These are phyloP conservation scores for Idris sp. DNA, from an alignment of 1,140 invertebrate species.

Conservation along the genomic window DNA sequence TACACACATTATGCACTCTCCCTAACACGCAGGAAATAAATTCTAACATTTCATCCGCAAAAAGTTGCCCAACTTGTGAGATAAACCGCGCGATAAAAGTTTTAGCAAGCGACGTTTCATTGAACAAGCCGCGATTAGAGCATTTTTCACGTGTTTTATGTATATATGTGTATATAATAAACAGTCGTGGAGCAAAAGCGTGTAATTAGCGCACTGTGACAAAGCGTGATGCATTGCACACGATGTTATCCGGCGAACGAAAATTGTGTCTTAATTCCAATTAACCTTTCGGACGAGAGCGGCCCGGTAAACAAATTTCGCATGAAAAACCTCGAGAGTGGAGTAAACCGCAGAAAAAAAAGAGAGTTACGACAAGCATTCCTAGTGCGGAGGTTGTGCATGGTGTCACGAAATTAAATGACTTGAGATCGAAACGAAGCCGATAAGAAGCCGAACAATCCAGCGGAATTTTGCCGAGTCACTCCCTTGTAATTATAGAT, in stretches of 20 bases:
- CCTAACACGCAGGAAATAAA: conserved; percentile 37
- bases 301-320: conserved; percentile 52
- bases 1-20: conserved; percentile 24
- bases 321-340: conserved; percentile 29
- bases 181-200: conserved; percentile 16
- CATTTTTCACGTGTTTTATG: conserved; percentile 19
- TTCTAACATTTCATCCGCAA: conserved; percentile 35
- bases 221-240: conserved; percentile 48
- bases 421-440: conserved; percentile 63
- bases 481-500: conserved; percentile 75
- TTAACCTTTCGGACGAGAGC: conserved; percentile 59
- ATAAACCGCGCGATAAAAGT: conserved; percentile 34
- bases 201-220: conserved; percentile 48
- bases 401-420: conserved; percentile 75
- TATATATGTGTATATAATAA: conserved; percentile 10
- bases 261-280: conserved; percentile 60
- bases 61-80: conserved; percentile 35
- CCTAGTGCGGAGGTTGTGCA: conserved; percentile 24
- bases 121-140: conserved; percentile 26
- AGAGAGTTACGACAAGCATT: conserved; percentile 6
- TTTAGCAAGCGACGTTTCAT: conserved; percentile 22
- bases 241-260: conserved; percentile 37
- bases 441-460: conserved; percentile 69
- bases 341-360: conserved; percentile 8
- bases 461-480: conserved; percentile 68